Evolutionary conservation across 2,797 vertebrate species (phyloP), one percentile per base, ranked within the genome.

Genomic region (Serranus cabrilla): DNA sequence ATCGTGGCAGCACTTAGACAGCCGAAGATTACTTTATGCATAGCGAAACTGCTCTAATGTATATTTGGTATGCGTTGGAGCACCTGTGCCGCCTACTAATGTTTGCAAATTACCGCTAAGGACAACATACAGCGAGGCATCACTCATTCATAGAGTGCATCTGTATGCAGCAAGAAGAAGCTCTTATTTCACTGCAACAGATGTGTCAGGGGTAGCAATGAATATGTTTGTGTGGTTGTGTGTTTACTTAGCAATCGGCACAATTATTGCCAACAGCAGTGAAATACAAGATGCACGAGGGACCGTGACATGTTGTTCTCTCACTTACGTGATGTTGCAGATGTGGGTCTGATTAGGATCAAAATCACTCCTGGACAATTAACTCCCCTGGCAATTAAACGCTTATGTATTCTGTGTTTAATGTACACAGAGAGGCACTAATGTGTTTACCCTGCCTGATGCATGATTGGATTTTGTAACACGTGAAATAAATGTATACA

Each of bases 101-200:
- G 78, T 83, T 83, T 88, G 37, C 71, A 88, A 84, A 91, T 92
- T 3, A 81, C 61, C 57, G 31, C 60, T 40, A 49, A 55, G 60
- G 63, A 74, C 71, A 42, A 20, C 68, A 74, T 49, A 46, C 52
- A 62, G 39, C 0, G 0, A 60, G 17, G 25, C 63, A 66, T 74
- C 57, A 11, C 72, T 81, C 62, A 81, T 71, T 77, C 37, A 81
- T 46, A 10, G 1, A 31, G 62, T 8, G 59, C 79, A 82, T 80
- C 78, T 80, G 80, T 58, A 66, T 49, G 63, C 52, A 18, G 11
- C 4, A 23, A 46, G 60, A 43, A 23, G 54, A 12, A 2, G 16
- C 64, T 75, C 55, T 70, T 64, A 46, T 62, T 69, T 55, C 66
- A 27, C 76, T 34, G 49, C 73, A 58, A 27, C 84, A 88, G 79